Evolutionary conservation across 1,140 invertebrate genomes (phyloP).

Genomic region (Drosophila paulistorum): DNA sequence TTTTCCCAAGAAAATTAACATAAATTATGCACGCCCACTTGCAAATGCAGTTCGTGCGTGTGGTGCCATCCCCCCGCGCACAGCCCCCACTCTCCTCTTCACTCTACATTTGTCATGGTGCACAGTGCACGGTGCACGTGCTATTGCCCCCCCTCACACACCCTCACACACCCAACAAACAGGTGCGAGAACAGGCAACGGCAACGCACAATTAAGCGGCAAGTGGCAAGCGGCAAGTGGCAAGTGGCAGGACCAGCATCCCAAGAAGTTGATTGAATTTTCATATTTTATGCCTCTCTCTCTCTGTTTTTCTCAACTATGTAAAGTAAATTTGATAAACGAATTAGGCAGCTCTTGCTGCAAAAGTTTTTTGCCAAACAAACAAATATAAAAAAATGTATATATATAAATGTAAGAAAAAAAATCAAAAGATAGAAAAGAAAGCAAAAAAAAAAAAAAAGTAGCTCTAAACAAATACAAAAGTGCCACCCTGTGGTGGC

Average conservation of each 20-base stretch:
- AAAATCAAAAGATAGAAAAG: background rate
- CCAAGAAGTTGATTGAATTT: conserved; percentile 66
- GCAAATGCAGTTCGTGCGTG: conserved; percentile 76
- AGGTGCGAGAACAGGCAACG: conserved; percentile 46
- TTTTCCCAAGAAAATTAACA: conserved; percentile 74
- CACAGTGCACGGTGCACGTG: conserved; percentile 47
- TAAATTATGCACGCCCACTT: conserved; percentile 81
- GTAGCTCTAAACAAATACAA: conserved; percentile 27
- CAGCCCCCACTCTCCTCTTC: background rate
- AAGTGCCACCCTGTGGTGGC: conserved; percentile 47
- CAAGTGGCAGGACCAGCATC: conserved; percentile 45
- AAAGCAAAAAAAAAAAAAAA: conserved; percentile 27
- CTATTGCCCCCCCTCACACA: conserved; percentile 17
- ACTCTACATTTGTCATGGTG: conserved; percentile 19
- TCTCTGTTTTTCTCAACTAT: conserved; percentile 52
- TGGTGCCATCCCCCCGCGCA: background rate
- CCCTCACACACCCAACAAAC: conserved; percentile 19
- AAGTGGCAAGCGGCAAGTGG: conserved; percentile 54
- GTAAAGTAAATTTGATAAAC: conserved; percentile 69
- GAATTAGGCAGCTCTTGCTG: conserved; percentile 68
- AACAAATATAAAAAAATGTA: conserved; percentile 23
- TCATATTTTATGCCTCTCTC: conserved; percentile 61
- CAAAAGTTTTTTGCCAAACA: conserved; percentile 54
- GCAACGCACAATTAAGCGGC: conserved; percentile 70
- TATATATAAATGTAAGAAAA: background rate